Percentiles rank a stretch among this genome's conserved stretches.
These are phyloP conservation scores for Plagiodera versicolora DNA, from an alignment of 2,888 invertebrate species.

Conservation along the genomic window DNA sequence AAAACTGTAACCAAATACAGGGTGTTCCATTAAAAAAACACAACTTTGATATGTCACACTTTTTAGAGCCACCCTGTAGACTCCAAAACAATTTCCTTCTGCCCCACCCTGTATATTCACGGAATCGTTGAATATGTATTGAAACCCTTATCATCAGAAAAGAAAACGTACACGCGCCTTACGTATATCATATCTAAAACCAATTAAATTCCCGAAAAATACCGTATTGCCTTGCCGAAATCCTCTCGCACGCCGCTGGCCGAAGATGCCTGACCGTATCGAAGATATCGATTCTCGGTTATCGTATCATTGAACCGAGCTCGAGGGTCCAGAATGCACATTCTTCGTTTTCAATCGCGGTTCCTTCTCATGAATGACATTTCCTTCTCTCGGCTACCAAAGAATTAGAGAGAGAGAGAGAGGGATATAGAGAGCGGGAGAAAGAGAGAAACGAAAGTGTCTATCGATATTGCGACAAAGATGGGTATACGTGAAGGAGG, in stretches of 20 bases:
- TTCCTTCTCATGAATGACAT: constrained; percentile 13
- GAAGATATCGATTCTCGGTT: background rate
- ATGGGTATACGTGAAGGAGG: background rate
- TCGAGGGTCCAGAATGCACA: background rate
- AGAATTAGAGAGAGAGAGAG: background rate
- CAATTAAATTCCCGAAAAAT: too few species aligned
- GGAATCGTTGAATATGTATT: too few species aligned
- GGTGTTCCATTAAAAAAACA: too few species aligned
- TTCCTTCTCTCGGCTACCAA: background rate
- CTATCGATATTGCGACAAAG: background rate
- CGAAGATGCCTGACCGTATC: background rate
- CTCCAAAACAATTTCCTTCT: too few species aligned
- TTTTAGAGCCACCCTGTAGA: too few species aligned
- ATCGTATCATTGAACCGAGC: background rate
- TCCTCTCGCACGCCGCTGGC: background rate
- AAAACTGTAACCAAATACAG: too few species aligned
- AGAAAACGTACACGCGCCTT: too few species aligned
- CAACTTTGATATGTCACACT: too few species aligned
- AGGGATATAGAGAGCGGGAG: background rate
- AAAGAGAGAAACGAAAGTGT: background rate
- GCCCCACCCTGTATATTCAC: too few species aligned
- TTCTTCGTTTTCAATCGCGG: constrained; percentile 12
- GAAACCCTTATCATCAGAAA: too few species aligned
- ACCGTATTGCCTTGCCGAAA: background rate
- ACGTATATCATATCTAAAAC: too few species aligned